Base-by-base conservation (phyloP, 2,113 vertebrate genomes). In the Lynx canadensis region DNA sequence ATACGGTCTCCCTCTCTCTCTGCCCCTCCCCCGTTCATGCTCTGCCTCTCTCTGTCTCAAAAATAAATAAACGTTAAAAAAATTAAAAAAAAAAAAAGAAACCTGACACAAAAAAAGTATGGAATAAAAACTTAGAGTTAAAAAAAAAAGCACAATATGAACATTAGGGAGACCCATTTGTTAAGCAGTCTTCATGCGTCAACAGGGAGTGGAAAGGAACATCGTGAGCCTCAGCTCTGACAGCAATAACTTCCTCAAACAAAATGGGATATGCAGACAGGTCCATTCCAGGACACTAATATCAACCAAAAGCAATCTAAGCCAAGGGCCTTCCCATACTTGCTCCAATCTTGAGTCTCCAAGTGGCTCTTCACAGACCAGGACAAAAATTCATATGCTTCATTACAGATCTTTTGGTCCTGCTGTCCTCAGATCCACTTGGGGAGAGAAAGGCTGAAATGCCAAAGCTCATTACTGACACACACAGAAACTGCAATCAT, bases 181-280 rank as follows among this genome's bases (percentile, higher is more conserved):
- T 33, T 38, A 89, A 52, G 31, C 52, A 31, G 69, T 31, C 48
- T 87, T 88, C 31, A 0, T n/a, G 50, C 12, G 0, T 78, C 94
- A 38, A 10, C 36, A 73, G 80, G 55, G 76, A 41, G 5, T 2
- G 1, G n/a, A 63, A 63, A 97, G 55, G 81, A 73, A 63, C 33
- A 2, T 1, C 6, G 33, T 27, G 76, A 50, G n/a, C 60, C 63
- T 97, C 89, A 93, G 85, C 89, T 90, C 52, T 93, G 96, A 96
- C 66, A 94, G 94, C 95, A 96, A 36, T 96, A 95, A 69, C 87
- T 79, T 82, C 89, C 85, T 63, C 1, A 7, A 91, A 91, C 60
- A 71, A 76, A 96, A 93, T 55, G 48, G 27, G 66, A 60, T 60
- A 45, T 5, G 86, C 2, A 0, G 60, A 84, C 60, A 89, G 52